Evolutionary conservation across 2,888 invertebrate species (phyloP).

Genomic region (Brachyptera risi): DNA sequence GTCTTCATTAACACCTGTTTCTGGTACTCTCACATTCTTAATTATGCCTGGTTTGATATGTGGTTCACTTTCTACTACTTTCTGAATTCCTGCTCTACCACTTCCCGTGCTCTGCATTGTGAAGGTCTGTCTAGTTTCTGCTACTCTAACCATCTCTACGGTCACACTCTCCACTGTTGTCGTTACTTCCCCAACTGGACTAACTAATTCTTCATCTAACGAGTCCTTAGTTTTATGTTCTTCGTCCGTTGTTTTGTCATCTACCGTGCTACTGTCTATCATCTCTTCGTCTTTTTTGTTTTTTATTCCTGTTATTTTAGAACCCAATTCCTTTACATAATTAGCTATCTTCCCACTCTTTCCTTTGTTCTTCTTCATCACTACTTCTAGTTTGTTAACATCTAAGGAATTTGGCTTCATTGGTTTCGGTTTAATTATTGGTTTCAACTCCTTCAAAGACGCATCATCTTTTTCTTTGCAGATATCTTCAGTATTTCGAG

Average conservation of each 20-base stretch:
- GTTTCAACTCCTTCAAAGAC: background rate
- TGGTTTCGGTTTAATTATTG: background rate
- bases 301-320: background rate
- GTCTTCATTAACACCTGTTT: conserved; percentile 13
- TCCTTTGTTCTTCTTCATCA: conserved; percentile 1
- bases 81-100: too few species aligned
- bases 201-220: background rate
- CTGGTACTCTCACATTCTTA: too few species aligned
- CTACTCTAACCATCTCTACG: background rate
- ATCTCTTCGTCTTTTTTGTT: background rate
- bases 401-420: background rate
- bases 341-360: background rate
- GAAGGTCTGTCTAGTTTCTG: background rate
- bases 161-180: background rate
- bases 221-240: too few species aligned
- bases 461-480: background rate
- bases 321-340: background rate
- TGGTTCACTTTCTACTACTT: too few species aligned
- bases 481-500: too few species aligned
- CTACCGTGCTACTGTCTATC: background rate
- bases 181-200: background rate
- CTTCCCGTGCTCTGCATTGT: background rate
- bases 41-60: too few species aligned
- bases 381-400: background rate
- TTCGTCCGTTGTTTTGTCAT: background rate